phyloP scores from a whole-genome alignment of 2,113 vertebrate genomes.

The Gobiocypris rarus region DNA sequence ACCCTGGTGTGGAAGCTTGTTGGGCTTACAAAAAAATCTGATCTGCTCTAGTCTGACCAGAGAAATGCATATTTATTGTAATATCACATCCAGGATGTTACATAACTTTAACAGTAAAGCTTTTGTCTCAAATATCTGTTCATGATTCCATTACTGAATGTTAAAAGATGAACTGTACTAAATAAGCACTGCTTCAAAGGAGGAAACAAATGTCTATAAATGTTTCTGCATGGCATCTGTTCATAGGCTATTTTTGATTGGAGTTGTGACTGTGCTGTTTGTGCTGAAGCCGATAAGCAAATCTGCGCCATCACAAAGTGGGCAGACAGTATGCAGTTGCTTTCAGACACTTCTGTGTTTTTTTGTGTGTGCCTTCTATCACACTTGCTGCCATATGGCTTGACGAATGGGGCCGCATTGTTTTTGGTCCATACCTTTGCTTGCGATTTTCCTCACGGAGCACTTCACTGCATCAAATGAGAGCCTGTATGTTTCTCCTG shows the following conservation, averaged over 20 bases:
- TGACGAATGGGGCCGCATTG: not conserved
- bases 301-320: not conserved
- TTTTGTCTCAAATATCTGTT: not conserved
- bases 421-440: conserved; percentile 69
- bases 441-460: conserved; percentile 72
- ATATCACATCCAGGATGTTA: conserved; percentile 12
- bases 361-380: not conserved
- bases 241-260: not conserved
- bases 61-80: conserved; percentile 7
- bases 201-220: not conserved
- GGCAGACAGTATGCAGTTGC: not conserved
- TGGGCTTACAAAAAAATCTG: conserved; percentile 7
- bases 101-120: conserved; percentile 18
- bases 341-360: not conserved
- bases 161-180: not conserved
- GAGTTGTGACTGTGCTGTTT: conserved; percentile 9
- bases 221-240: conserved; percentile 29
- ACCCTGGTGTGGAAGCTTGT: conserved; percentile 36
- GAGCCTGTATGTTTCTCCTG: conserved; percentile 70
- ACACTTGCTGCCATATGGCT: conserved; percentile 8
- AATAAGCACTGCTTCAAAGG: not conserved
- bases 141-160: not conserved
- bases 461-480: conserved; percentile 82
- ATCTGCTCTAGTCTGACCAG: not conserved
- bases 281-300: not conserved